Evolutionary conservation across 2,797 vertebrate species (phyloP).

Genomic region (Chaunax sp.): DNA sequence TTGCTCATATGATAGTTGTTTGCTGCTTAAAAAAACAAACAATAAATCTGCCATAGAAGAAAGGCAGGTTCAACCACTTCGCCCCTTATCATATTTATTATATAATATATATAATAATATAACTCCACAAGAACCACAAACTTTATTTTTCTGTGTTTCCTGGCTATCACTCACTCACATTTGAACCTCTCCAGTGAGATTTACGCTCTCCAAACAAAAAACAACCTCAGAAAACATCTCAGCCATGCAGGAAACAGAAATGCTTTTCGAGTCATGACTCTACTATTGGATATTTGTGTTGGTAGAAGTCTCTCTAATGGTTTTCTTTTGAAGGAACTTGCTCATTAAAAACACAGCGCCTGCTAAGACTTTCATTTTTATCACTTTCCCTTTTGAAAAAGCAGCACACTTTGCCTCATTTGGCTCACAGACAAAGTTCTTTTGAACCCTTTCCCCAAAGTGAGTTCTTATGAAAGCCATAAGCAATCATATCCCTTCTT

Average conservation of each 20-base stretch:
- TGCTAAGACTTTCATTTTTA: conserved; percentile 8
- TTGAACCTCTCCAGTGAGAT: too few relatives aligned
- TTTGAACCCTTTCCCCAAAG: conserved; percentile 12
- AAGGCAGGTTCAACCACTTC: not conserved
- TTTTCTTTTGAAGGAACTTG: conserved; percentile 10
- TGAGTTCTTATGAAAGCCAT: conserved; percentile 35
- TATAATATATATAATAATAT: too few relatives aligned
- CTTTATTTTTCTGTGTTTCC: conserved; percentile 19
- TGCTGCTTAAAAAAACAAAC: conserved; percentile 18
- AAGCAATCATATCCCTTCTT: conserved; percentile 26
- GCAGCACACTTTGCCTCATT: conserved; percentile 22
- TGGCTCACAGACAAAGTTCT: conserved; percentile 14
- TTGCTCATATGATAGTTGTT: conserved; percentile 20
- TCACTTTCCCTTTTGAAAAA: not conserved
- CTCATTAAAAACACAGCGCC: conserved; percentile 32
- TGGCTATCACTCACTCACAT: conserved; percentile 2
- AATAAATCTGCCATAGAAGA: conserved; percentile 42
- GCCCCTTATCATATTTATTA: conserved; percentile 14
- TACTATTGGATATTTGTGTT: conserved; percentile 2
- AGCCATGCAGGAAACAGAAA: conserved; percentile 11
- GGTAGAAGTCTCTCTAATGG: conserved; percentile 1
- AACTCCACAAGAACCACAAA: conserved; percentile 4
- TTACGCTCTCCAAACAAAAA: too few relatives aligned
- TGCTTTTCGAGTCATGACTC: conserved; percentile 6
- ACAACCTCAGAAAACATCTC: not conserved